Evolutionary conservation across 2,888 invertebrate genomes (phyloP), one percentile per base, ranked within the genome.

Genomic region (Sturmia bella): DNA sequence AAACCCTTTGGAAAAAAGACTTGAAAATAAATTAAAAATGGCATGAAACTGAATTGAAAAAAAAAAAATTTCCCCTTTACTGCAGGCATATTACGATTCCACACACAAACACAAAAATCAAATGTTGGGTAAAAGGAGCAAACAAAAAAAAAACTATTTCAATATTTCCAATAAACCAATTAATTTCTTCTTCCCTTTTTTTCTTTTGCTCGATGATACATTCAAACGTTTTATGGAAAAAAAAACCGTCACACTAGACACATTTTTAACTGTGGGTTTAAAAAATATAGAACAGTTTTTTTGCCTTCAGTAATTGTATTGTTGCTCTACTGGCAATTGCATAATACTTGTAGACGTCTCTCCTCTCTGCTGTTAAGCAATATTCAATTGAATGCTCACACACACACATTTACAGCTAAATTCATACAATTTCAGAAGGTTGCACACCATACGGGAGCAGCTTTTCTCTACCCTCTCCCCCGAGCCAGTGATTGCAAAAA

Each of bases 111-210:
- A 56, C 27, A 17, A 1, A 19, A 4, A 21, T 43, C 3, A 39
- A 59, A 39, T 15, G 11, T 39, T 45, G 15, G 39, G 19, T 6
- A 1, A 7, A 7, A 17, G 2, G 13, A 50, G 32, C 7, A 63
- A 63, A 37, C n/a, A 43, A 19, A n/a, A 48, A 72, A 69, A 68
- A 72, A 48, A 68, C 50, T 75, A 80, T 77, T 82, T 77, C 81
- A 82, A 82, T 82, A 82, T 78, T 82, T 82, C 78, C 82, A 82
- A 82, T 82, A 82, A 82, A 82, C 82, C 82, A 82, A 82, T 82
- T 82, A 82, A 77, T 68, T 43, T 80, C 74, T 75, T 56, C 6
- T 80, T 7, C 6, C 9, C 59, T 57, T 50, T 17, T 43, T 80
- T 76, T 27, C 17, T 80, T 52, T 61, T 45, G 12, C 45, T 48